phyloP scores from a whole-genome alignment of 2,797 vertebrate genomes.

The Gambelia wislizenii region DNA sequence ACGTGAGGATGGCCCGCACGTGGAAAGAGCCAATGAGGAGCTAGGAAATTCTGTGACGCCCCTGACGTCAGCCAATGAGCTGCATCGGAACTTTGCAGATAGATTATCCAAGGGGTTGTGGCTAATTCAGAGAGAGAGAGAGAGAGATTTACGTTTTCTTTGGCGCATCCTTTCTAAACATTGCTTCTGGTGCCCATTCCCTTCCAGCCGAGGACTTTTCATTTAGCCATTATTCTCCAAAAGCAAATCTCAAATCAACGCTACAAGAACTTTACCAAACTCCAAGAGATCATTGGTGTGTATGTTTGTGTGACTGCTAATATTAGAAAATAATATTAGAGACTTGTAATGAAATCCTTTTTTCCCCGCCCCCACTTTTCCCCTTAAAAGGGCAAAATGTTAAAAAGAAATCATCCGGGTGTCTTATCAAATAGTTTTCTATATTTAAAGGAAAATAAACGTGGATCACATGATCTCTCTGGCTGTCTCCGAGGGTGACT shows the following conservation, averaged over 20 bases:
- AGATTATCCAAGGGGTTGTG: conserved; percentile 77
- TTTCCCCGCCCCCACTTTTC: neutral
- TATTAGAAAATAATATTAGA: neutral
- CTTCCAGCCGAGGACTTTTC: neutral
- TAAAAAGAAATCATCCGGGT: neutral
- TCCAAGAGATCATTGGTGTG: neutral
- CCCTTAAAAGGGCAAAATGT: neutral
- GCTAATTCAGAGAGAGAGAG: conserved; percentile 38
- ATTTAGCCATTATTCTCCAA: neutral
- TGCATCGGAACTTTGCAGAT: conserved; percentile 73
- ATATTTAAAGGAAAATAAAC: neutral
- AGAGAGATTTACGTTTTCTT: conserved; percentile 34
- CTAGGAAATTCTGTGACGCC: conserved; percentile 78
- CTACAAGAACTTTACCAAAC: conserved; percentile 68
- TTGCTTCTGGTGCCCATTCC: conserved; percentile 13
- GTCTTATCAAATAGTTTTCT: neutral
- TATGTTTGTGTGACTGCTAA: neutral
- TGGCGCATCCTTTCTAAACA: neutral
- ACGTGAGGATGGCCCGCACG: conserved; percentile 88
- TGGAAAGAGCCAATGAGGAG: conserved; percentile 85
- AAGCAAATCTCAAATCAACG: conserved; percentile 48
- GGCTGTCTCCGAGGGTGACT: neutral
- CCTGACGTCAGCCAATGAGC: conserved; percentile 83
- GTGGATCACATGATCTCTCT: neutral
- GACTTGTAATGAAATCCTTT: neutral